phyloP scores from a whole-genome alignment of 2,113 vertebrate species.

The Micronycteris hirsuta region DNA sequence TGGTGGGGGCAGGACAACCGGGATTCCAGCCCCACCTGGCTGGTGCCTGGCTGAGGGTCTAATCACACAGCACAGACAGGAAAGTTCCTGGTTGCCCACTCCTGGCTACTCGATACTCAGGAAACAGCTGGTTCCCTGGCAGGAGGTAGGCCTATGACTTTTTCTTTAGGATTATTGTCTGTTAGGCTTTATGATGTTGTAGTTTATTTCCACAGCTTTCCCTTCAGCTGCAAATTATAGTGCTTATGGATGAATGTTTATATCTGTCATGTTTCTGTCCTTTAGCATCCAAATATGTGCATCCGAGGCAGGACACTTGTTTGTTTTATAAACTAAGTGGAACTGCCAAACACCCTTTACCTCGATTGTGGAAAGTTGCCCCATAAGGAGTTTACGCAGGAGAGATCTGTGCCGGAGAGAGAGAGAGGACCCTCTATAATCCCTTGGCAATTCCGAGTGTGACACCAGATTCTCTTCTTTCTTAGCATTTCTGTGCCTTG shows the following conservation, averaged over 20 bases:
- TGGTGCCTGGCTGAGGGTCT: neutral
- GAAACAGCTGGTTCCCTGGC: neutral
- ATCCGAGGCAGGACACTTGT: conserved; percentile 21
- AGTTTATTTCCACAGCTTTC: neutral
- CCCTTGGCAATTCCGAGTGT: conserved; percentile 33
- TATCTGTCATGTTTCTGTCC: conserved; percentile 38
- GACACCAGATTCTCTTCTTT: conserved; percentile 39
- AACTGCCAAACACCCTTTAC: conserved; percentile 29
- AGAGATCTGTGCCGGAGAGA: conserved; percentile 16
- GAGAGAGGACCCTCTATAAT: neutral
- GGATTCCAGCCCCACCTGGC: neutral
- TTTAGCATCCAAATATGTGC: neutral
- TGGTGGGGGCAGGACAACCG: neutral
- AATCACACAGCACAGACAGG: neutral
- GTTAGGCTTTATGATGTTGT: neutral
- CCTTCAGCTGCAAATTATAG: conserved; percentile 4
- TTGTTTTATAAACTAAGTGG: conserved; percentile 60
- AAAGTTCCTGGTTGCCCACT: neutral
- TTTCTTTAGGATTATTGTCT: neutral
- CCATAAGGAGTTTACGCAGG: conserved; percentile 1
- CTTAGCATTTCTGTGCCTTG: neutral
- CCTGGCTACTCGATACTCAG: neutral
- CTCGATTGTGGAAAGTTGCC: conserved; percentile 3
- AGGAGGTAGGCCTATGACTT: neutral
- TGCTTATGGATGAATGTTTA: conserved; percentile 34